Percentiles rank a stretch among this genome's conserved stretches.
Conservation (phyloP, 1,140 invertebrate genomes). For the Polypedilum vanderplanki region DNA sequence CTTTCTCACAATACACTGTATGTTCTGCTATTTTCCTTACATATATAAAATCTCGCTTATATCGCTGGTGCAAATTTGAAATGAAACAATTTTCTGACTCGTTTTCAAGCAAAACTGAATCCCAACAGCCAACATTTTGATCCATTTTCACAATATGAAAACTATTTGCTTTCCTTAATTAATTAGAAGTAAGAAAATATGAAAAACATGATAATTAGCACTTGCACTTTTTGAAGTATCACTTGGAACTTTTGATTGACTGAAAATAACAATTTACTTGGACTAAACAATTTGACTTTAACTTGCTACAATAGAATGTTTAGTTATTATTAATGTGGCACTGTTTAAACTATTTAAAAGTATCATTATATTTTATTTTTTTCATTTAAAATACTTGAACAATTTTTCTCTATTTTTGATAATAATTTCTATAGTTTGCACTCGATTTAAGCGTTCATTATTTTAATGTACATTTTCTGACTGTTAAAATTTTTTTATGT, state of each 20-base stretch:
- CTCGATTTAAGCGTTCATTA: too few species aligned
- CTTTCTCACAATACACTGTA: background rate
- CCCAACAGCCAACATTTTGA: conserved; percentile 57
- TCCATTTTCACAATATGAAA: background rate
- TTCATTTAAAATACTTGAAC: background rate
- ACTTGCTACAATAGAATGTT: background rate
- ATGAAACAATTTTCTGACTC: conserved; percentile 69
- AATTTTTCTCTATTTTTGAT: background rate
- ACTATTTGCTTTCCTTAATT: background rate
- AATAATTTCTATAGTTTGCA: too few species aligned
- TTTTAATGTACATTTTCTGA: too few species aligned
- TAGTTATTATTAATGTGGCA: background rate
- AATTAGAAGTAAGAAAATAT: background rate
- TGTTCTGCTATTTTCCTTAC: conserved; percentile 46
- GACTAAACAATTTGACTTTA: background rate
- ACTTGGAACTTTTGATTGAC: background rate
- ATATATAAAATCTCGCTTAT: conserved; percentile 72
- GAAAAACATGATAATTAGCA: conserved; percentile 9
- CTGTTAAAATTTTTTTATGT: too few species aligned
- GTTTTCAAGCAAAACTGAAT: conserved; percentile 66
- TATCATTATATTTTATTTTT: conserved; percentile 7
- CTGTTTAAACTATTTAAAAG: background rate
- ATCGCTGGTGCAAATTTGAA: conserved; percentile 65
- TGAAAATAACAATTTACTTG: background rate
- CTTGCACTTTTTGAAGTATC: background rate